Conservation (phyloP, 2,797 vertebrate species). For the Monodelphis domestica region DNA sequence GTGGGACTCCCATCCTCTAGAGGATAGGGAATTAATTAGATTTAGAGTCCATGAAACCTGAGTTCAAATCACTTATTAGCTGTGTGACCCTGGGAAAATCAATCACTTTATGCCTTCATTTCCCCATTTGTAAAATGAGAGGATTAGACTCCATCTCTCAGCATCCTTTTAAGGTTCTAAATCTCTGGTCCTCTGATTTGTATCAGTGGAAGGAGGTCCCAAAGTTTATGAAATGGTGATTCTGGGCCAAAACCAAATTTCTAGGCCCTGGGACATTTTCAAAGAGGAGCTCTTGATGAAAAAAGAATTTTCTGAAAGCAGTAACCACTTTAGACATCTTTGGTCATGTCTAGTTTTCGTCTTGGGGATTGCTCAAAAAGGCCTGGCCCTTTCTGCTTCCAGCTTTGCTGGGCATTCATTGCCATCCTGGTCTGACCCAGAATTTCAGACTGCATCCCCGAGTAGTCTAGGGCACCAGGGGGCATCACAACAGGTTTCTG, state of each 20-base stretch:
- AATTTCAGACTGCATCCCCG: not conserved
- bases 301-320: constrained; percentile 54
- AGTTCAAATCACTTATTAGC: not conserved
- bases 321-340: not conserved
- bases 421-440: not conserved
- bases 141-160: not conserved
- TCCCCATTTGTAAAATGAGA: not conserved
- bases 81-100: not conserved
- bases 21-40: not conserved
- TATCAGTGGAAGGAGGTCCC: not conserved
- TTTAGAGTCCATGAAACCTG: not conserved
- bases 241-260: constrained; percentile 20
- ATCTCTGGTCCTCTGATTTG: not conserved
- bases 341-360: not conserved
- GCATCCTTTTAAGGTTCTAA: not conserved
- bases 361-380: not conserved
- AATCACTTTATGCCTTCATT: not conserved
- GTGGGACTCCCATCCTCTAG: not conserved
- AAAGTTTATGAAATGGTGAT: not conserved
- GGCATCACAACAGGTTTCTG: constrained; percentile 17
- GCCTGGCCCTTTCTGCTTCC: not conserved
- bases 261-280: constrained; percentile 24
- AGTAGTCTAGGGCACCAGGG: constrained; percentile 38
- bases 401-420: not conserved
- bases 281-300: not conserved